A percentile compares a stretch with the other conserved stretches of the same genome.
These are phyloP conservation scores for Varroa destructor DNA, from an alignment of 1,140 invertebrate genomes.

Conservation along the genomic window DNA sequence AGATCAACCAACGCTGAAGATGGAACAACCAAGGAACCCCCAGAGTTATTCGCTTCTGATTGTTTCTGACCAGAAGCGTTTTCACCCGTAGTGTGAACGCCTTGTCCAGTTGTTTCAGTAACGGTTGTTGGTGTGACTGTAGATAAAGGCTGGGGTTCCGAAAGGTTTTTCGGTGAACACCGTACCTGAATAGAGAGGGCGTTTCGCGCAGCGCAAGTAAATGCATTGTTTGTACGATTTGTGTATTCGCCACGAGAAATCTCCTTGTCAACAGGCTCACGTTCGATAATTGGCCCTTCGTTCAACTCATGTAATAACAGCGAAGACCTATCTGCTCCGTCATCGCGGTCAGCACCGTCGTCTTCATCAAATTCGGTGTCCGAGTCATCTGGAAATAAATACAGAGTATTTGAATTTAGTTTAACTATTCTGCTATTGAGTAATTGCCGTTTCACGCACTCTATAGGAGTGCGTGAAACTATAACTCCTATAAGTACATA, in stretches of 20 bases:
- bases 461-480: too few relatives aligned
- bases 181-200: conserved; percentile 1
- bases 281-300: conserved; percentile 16
- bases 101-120: neutral
- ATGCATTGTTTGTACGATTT: neutral
- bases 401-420: neutral
- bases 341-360: neutral
- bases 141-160: too few relatives aligned
- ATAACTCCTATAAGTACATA: too few relatives aligned
- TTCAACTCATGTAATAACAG: neutral
- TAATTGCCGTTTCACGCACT: too few relatives aligned
- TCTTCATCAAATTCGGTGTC: neutral
- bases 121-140: neutral
- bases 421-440: too few relatives aligned
- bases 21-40: neutral
- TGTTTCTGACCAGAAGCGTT: too few relatives aligned
- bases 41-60: too few relatives aligned
- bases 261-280: neutral
- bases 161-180: neutral
- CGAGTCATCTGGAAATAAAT: neutral
- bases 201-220: neutral
- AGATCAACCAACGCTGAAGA: neutral
- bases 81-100: too few relatives aligned
- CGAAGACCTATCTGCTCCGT: neutral
- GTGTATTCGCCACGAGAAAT: neutral